Evolutionary conservation across 2,113 vertebrate species (phyloP).

Genomic region (Pionites leucogaster): DNA sequence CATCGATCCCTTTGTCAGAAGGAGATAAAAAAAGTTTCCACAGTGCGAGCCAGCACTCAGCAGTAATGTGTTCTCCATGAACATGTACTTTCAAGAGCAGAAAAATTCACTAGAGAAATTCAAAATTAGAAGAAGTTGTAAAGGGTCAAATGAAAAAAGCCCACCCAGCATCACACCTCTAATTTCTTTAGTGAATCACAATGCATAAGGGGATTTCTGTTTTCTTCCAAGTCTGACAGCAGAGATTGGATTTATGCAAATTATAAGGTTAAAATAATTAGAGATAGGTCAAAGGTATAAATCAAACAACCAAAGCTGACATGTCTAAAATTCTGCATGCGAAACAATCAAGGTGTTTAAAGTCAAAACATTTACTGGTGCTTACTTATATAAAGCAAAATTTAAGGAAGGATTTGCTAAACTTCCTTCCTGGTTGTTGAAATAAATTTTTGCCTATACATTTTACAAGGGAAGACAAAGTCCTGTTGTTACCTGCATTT

Average conservation of each 20-base stretch:
- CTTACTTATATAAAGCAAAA: background rate
- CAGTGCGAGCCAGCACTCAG: background rate
- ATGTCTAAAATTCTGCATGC: slow-evolving; percentile 53
- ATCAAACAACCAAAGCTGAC: slow-evolving; percentile 57
- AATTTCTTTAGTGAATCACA: slow-evolving; percentile 52
- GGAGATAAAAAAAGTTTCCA: background rate
- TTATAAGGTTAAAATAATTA: slow-evolving; percentile 73
- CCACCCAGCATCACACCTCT: slow-evolving; percentile 37
- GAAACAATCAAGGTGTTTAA: slow-evolving; percentile 31
- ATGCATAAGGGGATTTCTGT: slow-evolving; percentile 37
- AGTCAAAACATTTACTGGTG: background rate
- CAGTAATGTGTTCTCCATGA: background rate
- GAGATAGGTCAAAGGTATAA: slow-evolving; percentile 68
- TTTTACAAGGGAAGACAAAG: background rate
- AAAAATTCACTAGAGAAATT: slow-evolving; percentile 26
- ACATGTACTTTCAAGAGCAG: background rate
- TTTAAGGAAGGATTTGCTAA: background rate
- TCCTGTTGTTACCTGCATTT: background rate
- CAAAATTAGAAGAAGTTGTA: slow-evolving; percentile 28
- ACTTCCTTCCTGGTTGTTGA: background rate
- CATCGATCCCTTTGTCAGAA: background rate
- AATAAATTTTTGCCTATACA: background rate
- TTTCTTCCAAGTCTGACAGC: slow-evolving; percentile 57
- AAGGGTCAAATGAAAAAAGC: slow-evolving; percentile 43
- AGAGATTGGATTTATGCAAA: slow-evolving; percentile 74